Conservation (phyloP, 2,113 vertebrate species). For the Leucosticte australis region DNA sequence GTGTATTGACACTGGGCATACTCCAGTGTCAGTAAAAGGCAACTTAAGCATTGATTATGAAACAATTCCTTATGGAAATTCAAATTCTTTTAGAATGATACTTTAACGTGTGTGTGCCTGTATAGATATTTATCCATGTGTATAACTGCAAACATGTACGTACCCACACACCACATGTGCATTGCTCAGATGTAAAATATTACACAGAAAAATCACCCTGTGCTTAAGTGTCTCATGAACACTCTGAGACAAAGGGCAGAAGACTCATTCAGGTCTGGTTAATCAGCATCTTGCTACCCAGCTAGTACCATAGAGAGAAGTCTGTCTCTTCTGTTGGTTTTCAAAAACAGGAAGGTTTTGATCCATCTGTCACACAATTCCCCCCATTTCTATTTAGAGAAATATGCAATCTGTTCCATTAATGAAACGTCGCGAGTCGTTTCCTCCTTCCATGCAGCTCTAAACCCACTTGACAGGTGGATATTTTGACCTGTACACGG, state of each 20-base stretch:
- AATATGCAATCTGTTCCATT: slow-evolving; percentile 59
- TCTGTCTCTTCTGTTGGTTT: slow-evolving; percentile 56
- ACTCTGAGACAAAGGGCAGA: background rate
- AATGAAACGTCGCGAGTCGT: slow-evolving; percentile 19
- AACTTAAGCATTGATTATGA: background rate
- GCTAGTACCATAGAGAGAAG: slow-evolving; percentile 12
- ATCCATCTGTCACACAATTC: slow-evolving; percentile 48
- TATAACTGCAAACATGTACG: background rate
- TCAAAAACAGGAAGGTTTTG: slow-evolving; percentile 46
- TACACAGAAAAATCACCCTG: background rate
- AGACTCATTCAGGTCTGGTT: slow-evolving; percentile 11
- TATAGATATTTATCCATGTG: background rate
- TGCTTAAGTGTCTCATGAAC: background rate
- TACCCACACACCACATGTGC: background rate
- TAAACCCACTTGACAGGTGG: slow-evolving; percentile 71
- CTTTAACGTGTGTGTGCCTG: background rate
- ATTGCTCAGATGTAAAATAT: background rate
- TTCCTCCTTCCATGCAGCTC: slow-evolving; percentile 35
- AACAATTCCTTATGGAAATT: background rate
- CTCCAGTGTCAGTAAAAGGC: background rate
- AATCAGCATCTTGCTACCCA: slow-evolving; percentile 24
- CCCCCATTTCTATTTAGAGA: slow-evolving; percentile 64
- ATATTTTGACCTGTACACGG: slow-evolving; percentile 71
- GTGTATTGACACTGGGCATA: background rate
- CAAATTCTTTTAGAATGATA: background rate